Evolutionary conservation across 2,888 invertebrate species (phyloP).

Genomic region (Aricia artaxerxes): DNA sequence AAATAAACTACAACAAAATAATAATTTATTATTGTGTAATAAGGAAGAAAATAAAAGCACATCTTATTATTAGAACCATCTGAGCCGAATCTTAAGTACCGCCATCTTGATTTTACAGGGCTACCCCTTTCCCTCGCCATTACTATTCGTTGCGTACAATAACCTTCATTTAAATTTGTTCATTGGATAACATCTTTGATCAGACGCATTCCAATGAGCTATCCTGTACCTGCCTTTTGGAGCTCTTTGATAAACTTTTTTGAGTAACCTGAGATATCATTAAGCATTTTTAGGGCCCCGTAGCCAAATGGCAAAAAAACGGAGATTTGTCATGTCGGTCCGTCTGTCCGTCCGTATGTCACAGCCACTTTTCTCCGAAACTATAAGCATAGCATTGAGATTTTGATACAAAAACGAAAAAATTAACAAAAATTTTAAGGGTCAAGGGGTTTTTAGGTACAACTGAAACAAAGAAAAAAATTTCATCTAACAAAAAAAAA

Average conservation of each 20-base stretch:
- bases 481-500: no score
- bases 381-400: no score
- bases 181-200: conserved; percentile 28
- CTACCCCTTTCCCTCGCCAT: conserved; percentile 38
- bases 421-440: no score
- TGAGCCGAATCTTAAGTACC: not conserved
- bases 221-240: not conserved
- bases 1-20: no score
- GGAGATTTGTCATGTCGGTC: no score
- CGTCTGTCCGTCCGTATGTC: no score
- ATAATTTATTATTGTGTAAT: not conserved
- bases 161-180: conserved; percentile 29
- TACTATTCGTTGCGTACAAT: conserved; percentile 38
- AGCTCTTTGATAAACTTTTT: not conserved
- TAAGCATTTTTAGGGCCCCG: not conserved
- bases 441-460: no score
- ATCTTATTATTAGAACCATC: not conserved
- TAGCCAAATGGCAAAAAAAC: no score
- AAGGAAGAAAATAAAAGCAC: not conserved
- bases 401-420: no score
- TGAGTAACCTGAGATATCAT: not conserved
- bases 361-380: no score
- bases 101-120: conserved; percentile 33
- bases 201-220: not conserved
- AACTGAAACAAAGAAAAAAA: no score